Base-by-base conservation (phyloP, 1,140 invertebrate genomes). In the Helicoverpa armigera region DNA sequence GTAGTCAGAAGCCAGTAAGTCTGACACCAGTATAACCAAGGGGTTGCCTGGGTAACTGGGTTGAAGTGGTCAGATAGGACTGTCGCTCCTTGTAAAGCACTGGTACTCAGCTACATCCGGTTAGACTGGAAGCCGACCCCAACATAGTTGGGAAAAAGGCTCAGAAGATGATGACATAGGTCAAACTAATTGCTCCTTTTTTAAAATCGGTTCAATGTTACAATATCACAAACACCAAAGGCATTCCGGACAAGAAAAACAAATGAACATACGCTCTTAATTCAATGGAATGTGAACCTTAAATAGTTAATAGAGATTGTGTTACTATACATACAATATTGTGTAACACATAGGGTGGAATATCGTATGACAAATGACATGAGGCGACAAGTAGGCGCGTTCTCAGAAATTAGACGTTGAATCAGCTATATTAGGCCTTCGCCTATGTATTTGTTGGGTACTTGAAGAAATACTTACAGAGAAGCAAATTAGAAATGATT, bases 201-300 rank as follows among this genome's bases (percentile, higher is more conserved):
- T 23, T 23, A 2, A 23, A 23, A 2, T 23, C 23, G 0, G 23
- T 23, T 63, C 60, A 23, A 4, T 54, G 14, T n/a, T 13, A 72
- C 29, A 54, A 18, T 3, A 23, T 23, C 9, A 72, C 18, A n/a
- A 9, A 18, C 18, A 12, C 18, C 69, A 72, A 53, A 51, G 18
- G 29, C 18, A 72, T 72, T 72, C 69, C 48, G n/a, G 16, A 72
- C 69, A 69, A 69, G 69, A 72, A 51, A 63, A 31, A 54, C 69
- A 72, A 72, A 54, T 72, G 53, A 72, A 54, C 35, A 65, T 13
- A 14, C 35, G 16, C 63, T 9, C 29, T 10, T 70, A 43, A 72
- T 51, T 14, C 50, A 72, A 72, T 31, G 50, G 69, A 72, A 72
- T 72, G n/a, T 72, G 50, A 13, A 54, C 50, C 69, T 72, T 69